These are phyloP conservation scores for Mus spicilegus DNA, from an alignment of 2,113 vertebrate species.

Conservation along the genomic window DNA sequence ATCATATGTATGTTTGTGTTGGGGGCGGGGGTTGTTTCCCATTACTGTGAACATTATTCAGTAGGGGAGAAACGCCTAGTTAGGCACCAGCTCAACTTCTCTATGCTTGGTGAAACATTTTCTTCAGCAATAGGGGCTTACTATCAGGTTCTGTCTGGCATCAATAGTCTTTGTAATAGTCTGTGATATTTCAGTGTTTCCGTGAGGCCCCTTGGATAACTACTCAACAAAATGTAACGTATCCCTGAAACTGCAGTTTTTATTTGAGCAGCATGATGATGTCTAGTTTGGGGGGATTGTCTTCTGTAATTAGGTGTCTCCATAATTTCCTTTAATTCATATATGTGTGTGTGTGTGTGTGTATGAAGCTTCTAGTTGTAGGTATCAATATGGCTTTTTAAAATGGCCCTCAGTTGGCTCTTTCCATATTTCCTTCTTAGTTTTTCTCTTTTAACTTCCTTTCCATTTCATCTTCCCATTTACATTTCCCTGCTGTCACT, in stretches of 20 bases:
- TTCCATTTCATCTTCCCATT: neutral
- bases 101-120: neutral
- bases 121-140: neutral
- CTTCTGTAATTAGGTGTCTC: neutral
- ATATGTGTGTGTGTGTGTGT: no score
- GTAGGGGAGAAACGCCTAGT: neutral
- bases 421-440: neutral
- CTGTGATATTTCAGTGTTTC: neutral
- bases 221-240: neutral
- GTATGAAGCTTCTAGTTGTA: no score
- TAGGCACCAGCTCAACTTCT: neutral
- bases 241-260: neutral
- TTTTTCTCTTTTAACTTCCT: neutral
- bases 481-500: neutral
- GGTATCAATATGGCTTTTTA: neutral
- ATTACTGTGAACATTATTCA: neutral
- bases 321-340: neutral
- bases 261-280: neutral
- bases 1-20: no score
- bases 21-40: neutral
- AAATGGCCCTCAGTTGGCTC: neutral
- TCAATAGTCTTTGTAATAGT: neutral
- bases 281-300: neutral
- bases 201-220: neutral
- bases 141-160: neutral